Conservation (phyloP, 2,888 invertebrate species). For the Stenchaetothrips biformis region DNA sequence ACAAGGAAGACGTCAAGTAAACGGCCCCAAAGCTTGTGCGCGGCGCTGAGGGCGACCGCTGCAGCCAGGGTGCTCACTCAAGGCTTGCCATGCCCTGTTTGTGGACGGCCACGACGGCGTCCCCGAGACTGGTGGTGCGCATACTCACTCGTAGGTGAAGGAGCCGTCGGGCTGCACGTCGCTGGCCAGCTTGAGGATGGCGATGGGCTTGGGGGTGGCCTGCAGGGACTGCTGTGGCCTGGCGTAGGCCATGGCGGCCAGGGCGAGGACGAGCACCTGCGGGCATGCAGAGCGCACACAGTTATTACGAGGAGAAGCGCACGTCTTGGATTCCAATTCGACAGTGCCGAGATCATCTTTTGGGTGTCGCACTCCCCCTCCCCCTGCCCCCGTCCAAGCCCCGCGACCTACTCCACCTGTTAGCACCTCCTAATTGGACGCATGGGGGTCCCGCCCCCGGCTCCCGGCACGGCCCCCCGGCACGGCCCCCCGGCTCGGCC, state of each 20-base stretch:
- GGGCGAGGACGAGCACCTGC: background rate
- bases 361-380: background rate
- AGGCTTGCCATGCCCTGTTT: too few relatives aligned
- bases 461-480: too few relatives aligned
- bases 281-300: background rate
- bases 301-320: background rate
- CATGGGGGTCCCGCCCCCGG: too few relatives aligned
- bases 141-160: background rate
- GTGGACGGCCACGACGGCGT: background rate
- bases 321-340: background rate
- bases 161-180: constrained; percentile 19
- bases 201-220: constrained; percentile 19
- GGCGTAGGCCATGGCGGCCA: background rate
- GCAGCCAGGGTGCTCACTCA: too few relatives aligned
- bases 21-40: too few relatives aligned
- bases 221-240: background rate
- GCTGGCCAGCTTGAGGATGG: constrained; percentile 15
- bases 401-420: too few relatives aligned
- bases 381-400: too few relatives aligned
- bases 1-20: background rate
- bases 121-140: background rate
- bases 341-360: background rate
- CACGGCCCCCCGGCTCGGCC: too few relatives aligned
- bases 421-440: too few relatives aligned
- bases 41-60: too few relatives aligned